Conservation (phyloP, 1,140 invertebrate species). For the Eciton burchellii region DNA sequence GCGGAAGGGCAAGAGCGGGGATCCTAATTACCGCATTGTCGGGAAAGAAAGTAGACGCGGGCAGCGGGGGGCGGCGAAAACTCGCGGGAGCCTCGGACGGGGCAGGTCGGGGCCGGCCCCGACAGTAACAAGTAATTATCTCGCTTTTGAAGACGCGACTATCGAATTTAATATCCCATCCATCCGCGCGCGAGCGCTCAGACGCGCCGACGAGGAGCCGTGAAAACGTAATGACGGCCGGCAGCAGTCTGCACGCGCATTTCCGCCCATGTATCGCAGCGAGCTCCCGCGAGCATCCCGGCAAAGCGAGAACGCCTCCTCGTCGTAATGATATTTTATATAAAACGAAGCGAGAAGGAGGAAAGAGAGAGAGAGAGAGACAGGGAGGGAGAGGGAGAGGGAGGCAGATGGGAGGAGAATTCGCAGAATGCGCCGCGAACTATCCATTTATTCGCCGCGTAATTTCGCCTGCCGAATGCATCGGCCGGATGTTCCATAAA, state of each 20-base stretch:
- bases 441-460: constrained; percentile 2
- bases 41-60: constrained; percentile 30
- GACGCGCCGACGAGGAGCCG: constrained; percentile 3
- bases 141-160: constrained; percentile 24
- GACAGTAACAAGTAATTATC: constrained; percentile 44
- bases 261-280: background rate
- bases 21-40: constrained; percentile 57
- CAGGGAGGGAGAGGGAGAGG: too few species aligned
- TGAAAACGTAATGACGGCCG: constrained; percentile 21
- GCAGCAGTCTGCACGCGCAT: background rate
- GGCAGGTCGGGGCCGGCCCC: background rate
- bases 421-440: background rate
- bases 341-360: background rate
- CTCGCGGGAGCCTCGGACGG: background rate
- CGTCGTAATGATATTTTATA: background rate
- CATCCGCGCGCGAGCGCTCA: background rate
- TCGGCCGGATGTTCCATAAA: constrained; percentile 22
- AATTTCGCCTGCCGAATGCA: constrained; percentile 12
- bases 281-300: background rate
- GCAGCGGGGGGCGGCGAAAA: background rate
- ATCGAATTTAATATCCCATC: constrained; percentile 38
- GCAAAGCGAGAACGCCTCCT: background rate
- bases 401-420: too few species aligned
- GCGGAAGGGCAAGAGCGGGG: constrained; percentile 8
- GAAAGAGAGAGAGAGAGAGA: too few species aligned